Evolutionary conservation across 2,888 invertebrate species (phyloP).

Genomic region (Geophilus truncorum): DNA sequence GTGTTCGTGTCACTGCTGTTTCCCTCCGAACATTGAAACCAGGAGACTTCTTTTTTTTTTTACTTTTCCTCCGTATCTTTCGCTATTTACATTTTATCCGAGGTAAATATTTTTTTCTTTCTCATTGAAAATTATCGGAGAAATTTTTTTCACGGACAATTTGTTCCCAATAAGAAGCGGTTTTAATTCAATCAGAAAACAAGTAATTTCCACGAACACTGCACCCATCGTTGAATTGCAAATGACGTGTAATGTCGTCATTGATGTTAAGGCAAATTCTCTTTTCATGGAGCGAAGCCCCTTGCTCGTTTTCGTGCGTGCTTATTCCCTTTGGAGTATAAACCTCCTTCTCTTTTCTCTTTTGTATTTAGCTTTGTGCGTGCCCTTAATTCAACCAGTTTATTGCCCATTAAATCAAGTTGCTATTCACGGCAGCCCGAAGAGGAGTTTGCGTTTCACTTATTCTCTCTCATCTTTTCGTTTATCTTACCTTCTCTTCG

Average conservation of each 20-base stretch:
- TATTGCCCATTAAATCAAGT: slow-evolving; percentile 35
- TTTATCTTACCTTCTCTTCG: slow-evolving; percentile 21
- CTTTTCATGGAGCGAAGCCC: slow-evolving; percentile 32
- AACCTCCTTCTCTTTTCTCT: slow-evolving; percentile 21
- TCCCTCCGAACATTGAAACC: neutral
- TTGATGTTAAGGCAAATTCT: slow-evolving; percentile 30
- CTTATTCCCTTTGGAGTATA: slow-evolving; percentile 25
- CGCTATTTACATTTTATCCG: neutral
- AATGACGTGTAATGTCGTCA: slow-evolving; percentile 34
- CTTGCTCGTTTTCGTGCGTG: slow-evolving; percentile 22
- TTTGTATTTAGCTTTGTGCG: slow-evolving; percentile 19
- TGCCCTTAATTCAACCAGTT: slow-evolving; percentile 33
- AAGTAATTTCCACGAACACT: slow-evolving; percentile 32
- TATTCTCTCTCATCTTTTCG: slow-evolving; percentile 12
- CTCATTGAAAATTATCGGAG: neutral
- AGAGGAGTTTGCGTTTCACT: slow-evolving; percentile 6
- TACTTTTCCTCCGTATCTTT: too few relatives aligned
- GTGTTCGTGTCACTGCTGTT: slow-evolving; percentile 7
- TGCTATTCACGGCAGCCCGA: slow-evolving; percentile 30
- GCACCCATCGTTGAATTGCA: slow-evolving; percentile 34
- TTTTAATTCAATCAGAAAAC: slow-evolving; percentile 35
- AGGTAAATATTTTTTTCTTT: neutral
- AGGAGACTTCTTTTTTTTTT: too few relatives aligned
- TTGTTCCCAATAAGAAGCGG: slow-evolving; percentile 33
- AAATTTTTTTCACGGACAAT: slow-evolving; percentile 28